phyloP scores from a whole-genome alignment of 1,140 invertebrate species.

The Maniola jurtina region DNA sequence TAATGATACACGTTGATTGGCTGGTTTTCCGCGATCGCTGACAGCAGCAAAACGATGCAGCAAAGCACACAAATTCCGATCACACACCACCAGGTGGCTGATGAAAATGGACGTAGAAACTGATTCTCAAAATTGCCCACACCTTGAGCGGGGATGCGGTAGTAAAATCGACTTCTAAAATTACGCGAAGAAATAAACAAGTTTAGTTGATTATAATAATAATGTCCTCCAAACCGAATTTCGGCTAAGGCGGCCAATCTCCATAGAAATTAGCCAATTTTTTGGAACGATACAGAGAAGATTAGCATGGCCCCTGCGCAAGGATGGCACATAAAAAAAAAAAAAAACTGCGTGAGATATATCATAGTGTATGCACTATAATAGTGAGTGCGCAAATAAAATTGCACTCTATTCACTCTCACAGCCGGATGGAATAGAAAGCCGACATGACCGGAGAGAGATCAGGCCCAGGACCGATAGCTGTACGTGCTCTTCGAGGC shows the following conservation, averaged over 20 bases:
- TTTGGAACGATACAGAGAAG: constrained; percentile 33
- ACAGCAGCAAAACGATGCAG: constrained; percentile 38
- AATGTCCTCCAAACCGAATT: too few species aligned
- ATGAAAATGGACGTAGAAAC: constrained; percentile 52
- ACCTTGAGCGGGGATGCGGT: constrained; percentile 55
- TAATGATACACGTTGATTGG: constrained; percentile 40
- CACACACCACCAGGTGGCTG: constrained; percentile 45
- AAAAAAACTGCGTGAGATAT: too few species aligned
- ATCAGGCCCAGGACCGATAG: too few species aligned
- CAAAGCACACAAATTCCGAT: constrained; percentile 41
- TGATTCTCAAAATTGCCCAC: constrained; percentile 64
- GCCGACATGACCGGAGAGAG: too few species aligned
- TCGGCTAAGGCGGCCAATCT: too few species aligned
- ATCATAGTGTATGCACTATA: too few species aligned
- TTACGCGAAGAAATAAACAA: not conserved
- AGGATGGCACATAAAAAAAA: too few species aligned
- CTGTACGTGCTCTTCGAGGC: too few species aligned
- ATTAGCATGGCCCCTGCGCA: constrained; percentile 62
- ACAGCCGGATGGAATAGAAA: not conserved
- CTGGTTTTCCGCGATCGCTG: constrained; percentile 43
- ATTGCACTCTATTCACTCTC: too few species aligned
- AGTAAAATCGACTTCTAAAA: constrained; percentile 58
- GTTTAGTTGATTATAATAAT: not conserved
- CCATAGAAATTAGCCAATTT: too few species aligned
- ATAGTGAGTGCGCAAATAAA: too few species aligned